phyloP scores from a whole-genome alignment of 1,140 invertebrate genomes.

The Gryon sp. region DNA sequence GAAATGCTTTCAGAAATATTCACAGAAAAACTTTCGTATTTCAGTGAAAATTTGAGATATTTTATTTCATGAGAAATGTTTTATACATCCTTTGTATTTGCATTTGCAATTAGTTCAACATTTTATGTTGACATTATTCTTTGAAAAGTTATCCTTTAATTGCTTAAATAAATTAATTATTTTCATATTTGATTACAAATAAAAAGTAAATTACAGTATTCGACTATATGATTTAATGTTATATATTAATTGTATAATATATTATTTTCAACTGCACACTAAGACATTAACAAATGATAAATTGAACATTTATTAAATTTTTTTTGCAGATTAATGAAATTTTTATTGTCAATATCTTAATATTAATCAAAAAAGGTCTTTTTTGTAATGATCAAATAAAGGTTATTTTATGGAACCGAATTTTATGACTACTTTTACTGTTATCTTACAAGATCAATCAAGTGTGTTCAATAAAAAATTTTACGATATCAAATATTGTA shows the following conservation, averaged over 20 bases:
- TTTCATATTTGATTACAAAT: no score
- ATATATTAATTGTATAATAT: no score
- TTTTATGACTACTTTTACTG: conserved; percentile 23
- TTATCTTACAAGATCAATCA: conserved; percentile 37
- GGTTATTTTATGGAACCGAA: conserved; percentile 34
- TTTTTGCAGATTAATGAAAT: not conserved
- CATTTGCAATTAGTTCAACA: conserved; percentile 25
- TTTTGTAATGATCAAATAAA: conserved; percentile 24
- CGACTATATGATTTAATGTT: no score
- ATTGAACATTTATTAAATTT: no score
- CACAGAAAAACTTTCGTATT: conserved; percentile 52
- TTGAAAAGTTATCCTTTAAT: not conserved
- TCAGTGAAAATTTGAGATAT: conserved; percentile 26
- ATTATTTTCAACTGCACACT: no score
- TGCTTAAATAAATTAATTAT: no score
- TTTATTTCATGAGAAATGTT: conserved; percentile 26
- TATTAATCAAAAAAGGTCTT: conserved; percentile 3
- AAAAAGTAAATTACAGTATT: no score
- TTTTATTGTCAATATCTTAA: not conserved
- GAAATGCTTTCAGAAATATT: conserved; percentile 54
- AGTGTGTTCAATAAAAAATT: conserved; percentile 14
- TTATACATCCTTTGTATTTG: conserved; percentile 17
- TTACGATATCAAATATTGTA: conserved; percentile 26
- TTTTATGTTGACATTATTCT: conserved; percentile 9
- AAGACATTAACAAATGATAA: no score